Conservation (phyloP, 2,888 invertebrate genomes). For the Phytoseiulus persimilis region DNA sequence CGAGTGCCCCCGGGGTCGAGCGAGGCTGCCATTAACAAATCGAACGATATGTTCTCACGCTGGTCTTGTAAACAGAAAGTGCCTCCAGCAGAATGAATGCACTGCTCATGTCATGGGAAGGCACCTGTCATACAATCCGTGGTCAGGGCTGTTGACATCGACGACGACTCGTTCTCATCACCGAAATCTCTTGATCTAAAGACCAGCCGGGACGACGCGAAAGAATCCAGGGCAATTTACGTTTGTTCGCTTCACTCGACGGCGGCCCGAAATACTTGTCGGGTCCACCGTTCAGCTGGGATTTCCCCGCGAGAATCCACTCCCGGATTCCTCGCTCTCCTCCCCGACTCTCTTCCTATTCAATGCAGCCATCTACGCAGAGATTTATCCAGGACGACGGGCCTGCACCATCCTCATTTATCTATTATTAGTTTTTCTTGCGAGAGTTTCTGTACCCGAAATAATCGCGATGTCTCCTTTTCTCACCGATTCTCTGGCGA, state of each 20-base stretch:
- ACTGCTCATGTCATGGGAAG: slow-evolving; percentile 5
- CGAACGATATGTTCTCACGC: slow-evolving; percentile 5
- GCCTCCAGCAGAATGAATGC: neutral
- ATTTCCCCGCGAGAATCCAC: neutral
- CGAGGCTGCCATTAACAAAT: neutral
- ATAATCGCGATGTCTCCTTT: neutral
- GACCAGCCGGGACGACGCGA: neutral
- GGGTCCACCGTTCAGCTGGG: neutral
- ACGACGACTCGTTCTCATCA: neutral
- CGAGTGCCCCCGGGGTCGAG: neutral
- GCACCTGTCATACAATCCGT: neutral
- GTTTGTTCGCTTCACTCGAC: neutral
- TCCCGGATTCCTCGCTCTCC: no score
- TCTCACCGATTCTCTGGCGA: neutral
- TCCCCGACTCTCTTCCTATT: no score
- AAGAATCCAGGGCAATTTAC: neutral
- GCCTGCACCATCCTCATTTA: neutral
- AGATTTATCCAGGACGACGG: neutral
- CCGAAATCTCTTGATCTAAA: neutral
- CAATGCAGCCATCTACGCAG: no score
- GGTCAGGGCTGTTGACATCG: neutral
- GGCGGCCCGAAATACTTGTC: neutral
- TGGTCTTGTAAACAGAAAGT: neutral
- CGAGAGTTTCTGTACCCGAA: neutral
- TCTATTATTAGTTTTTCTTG: neutral